Percentiles rank a stretch among this genome's conserved stretches.
Evolutionary conservation across 1,140 invertebrate species (phyloP).

Genomic region (Bombyx mandarina): DNA sequence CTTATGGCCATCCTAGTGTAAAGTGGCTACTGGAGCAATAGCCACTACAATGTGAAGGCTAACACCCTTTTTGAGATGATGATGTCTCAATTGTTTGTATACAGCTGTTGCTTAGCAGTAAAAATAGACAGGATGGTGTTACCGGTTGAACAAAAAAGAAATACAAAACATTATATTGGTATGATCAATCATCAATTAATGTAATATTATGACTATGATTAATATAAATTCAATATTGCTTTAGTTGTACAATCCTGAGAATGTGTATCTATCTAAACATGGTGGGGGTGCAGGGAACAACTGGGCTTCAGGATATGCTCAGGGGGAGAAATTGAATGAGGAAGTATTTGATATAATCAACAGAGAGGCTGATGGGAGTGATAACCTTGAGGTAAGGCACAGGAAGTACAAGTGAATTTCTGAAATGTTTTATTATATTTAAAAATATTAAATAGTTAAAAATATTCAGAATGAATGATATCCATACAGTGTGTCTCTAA

Average conservation of each 20-base stretch:
- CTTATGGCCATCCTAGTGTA: no score
- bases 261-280: constrained; percentile 97
- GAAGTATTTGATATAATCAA: constrained; percentile 99
- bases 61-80: neutral
- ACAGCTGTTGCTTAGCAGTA: neutral
- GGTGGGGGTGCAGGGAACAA: constrained; percentile 99
- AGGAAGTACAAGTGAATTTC: no score
- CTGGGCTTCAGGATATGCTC: constrained; percentile 97
- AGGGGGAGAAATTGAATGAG: constrained; percentile 94
- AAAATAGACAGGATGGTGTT: neutral
- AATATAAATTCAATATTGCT: constrained; percentile 16
- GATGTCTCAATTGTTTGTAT: neutral
- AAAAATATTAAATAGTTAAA: neutral
- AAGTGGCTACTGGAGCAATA: no score
- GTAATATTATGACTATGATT: neutral
- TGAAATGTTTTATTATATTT: neutral
- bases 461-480: neutral
- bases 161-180: neutral
- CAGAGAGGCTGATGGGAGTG: constrained; percentile 97
- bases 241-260: constrained; percentile 97
- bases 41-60: no score
- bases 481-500: no score
- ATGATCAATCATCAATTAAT: neutral
- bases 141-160: neutral
- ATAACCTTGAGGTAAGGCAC: constrained; percentile 88